phyloP scores from a whole-genome alignment of 2,888 invertebrate species.

The Acanthoscelides obtectus region DNA sequence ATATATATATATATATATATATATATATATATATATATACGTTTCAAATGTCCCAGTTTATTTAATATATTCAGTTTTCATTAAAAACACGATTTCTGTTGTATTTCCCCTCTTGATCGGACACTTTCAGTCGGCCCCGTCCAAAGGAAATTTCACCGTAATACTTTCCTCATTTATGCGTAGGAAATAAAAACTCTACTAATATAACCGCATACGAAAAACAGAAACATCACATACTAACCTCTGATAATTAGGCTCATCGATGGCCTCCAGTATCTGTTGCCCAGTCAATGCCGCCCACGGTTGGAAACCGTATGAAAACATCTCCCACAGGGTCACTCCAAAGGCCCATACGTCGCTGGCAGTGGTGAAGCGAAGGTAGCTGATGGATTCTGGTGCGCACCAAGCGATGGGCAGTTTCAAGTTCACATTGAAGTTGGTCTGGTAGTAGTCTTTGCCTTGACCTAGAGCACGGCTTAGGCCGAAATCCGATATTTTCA shows the following conservation, averaged over 20 bases:
- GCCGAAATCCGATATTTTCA: conserved; percentile 98
- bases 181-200: no score
- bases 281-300: conserved; percentile 89
- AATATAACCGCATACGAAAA: background rate
- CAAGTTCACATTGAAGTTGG: conserved; percentile 94
- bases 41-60: no score
- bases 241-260: conserved; percentile 85
- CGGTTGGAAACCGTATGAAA: conserved; percentile 96
- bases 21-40: no score
- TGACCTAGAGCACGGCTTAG: conserved; percentile 92
- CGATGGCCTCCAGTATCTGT: conserved; percentile 93
- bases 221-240: background rate
- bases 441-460: conserved; percentile 98
- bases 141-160: no score
- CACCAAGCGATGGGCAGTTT: conserved; percentile 99
- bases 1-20: no score
- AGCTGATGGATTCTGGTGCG: conserved; percentile 96
- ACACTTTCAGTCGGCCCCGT: no score
- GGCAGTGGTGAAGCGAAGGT: conserved; percentile 90
- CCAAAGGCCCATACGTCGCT: conserved; percentile 99
- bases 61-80: no score
- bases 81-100: no score
- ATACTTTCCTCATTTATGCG: no score
- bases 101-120: no score
- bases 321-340: conserved; percentile 97